phyloP scores from a whole-genome alignment of 2,888 invertebrate species.

The Pardosa pseudoannulata region DNA sequence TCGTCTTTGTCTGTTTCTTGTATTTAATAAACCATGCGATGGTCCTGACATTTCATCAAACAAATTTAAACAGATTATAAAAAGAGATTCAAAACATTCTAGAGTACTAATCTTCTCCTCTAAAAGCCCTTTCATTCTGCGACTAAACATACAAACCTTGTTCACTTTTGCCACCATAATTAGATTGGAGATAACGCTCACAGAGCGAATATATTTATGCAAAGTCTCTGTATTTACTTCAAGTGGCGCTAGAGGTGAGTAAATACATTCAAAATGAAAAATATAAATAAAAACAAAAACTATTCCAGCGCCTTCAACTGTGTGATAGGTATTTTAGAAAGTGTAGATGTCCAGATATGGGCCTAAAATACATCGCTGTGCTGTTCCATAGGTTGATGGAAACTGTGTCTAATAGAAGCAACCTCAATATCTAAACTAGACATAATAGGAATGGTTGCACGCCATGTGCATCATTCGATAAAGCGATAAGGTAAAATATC shows the following conservation, averaged over 20 bases:
- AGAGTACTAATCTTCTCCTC: neutral
- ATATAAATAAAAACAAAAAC: constrained; percentile 47
- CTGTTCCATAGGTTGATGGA: constrained; percentile 62
- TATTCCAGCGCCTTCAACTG: constrained; percentile 66
- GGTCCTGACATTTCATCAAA: neutral
- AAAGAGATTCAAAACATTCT: neutral
- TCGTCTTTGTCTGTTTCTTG: constrained; percentile 12
- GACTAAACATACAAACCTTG: constrained; percentile 44
- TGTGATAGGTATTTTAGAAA: constrained; percentile 70
- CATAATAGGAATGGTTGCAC: constrained; percentile 45
- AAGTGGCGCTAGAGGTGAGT: constrained; percentile 67
- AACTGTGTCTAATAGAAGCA: constrained; percentile 60
- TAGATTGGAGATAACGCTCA: constrained; percentile 54
- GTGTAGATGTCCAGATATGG: constrained; percentile 58
- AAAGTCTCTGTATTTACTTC: constrained; percentile 67
- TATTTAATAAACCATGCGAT: constrained; percentile 13
- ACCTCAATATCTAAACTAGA: constrained; percentile 45
- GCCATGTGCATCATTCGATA: constrained; percentile 23
- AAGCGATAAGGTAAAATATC: too few species aligned
- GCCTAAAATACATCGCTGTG: constrained; percentile 64
- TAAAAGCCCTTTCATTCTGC: constrained; percentile 10
- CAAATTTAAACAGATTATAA: neutral
- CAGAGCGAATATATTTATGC: constrained; percentile 67
- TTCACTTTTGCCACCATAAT: constrained; percentile 66
- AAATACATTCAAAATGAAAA: constrained; percentile 42